These are phyloP conservation scores for Platyrinchus mystaceus DNA, from an alignment of 2,797 vertebrate species.

Conservation along the genomic window DNA sequence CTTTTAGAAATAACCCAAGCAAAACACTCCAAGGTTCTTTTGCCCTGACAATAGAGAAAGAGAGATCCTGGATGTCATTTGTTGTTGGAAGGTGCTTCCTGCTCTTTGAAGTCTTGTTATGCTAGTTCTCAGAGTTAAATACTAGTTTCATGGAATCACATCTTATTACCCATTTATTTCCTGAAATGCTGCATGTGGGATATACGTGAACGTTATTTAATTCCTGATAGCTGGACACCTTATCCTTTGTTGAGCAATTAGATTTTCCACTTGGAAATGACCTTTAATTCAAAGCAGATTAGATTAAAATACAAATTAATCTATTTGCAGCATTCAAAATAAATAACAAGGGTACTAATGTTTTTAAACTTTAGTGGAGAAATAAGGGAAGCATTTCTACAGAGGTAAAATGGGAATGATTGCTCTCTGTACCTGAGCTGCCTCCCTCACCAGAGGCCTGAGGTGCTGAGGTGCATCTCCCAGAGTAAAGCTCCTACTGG, in stretches of 20 bases:
- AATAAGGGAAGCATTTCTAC: background rate
- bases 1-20: background rate
- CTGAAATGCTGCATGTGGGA: background rate
- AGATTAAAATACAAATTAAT: background rate
- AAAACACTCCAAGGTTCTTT: background rate
- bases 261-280: background rate
- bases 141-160: background rate
- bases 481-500: background rate
- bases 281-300: background rate
- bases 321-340: background rate
- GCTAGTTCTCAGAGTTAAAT: background rate
- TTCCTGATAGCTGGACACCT: background rate
- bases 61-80: background rate
- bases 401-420: background rate
- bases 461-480: background rate
- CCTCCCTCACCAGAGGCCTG: background rate
- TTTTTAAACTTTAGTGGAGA: background rate
- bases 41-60: background rate
- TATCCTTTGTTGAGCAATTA: background rate
- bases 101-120: background rate
- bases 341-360: background rate
- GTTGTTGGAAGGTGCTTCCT: background rate
- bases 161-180: background rate
- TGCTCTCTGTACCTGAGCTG: background rate
- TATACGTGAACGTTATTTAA: background rate